These are phyloP conservation scores for Mellilla xanthometata DNA, from an alignment of 2,888 invertebrate genomes.

Conservation along the genomic window DNA sequence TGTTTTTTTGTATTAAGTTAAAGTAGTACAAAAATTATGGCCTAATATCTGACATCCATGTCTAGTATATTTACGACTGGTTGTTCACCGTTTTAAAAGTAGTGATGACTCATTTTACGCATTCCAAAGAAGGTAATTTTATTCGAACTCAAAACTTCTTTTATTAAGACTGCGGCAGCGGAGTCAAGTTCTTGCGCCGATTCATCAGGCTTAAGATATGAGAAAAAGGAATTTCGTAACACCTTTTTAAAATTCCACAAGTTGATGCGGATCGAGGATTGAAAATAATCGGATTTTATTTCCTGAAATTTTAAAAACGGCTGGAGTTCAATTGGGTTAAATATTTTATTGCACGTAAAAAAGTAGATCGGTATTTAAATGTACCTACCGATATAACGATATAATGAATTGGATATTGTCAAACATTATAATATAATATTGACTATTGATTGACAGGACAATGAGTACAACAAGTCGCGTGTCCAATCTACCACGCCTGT, in stretches of 20 bases:
- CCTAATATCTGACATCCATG: neutral
- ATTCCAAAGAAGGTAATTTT: conserved; percentile 40
- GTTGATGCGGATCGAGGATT: conserved; percentile 6
- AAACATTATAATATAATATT: conserved; percentile 27
- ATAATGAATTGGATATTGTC: conserved; percentile 17
- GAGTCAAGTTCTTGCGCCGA: conserved; percentile 20
- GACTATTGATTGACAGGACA: conserved; percentile 58
- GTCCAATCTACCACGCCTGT: conserved; percentile 42
- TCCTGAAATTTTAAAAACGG: neutral
- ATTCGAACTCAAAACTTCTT: conserved; percentile 31
- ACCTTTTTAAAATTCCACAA: conserved; percentile 9
- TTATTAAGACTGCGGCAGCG: conserved; percentile 30
- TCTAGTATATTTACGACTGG: conserved; percentile 10
- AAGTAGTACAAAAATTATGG: too few relatives aligned
- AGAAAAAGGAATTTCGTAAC: conserved; percentile 13
- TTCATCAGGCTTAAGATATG: conserved; percentile 7
- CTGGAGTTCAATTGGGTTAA: neutral
- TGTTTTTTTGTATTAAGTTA: too few relatives aligned
- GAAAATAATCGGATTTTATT: conserved; percentile 3
- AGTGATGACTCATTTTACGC: conserved; percentile 54
- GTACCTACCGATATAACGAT: too few relatives aligned
- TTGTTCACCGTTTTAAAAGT: conserved; percentile 42
- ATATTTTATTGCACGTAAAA: neutral
- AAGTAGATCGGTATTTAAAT: conserved; percentile 10
- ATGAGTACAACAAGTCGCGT: conserved; percentile 45